Conservation (phyloP, 2,113 vertebrate species). For the Terrapene triunguis region DNA sequence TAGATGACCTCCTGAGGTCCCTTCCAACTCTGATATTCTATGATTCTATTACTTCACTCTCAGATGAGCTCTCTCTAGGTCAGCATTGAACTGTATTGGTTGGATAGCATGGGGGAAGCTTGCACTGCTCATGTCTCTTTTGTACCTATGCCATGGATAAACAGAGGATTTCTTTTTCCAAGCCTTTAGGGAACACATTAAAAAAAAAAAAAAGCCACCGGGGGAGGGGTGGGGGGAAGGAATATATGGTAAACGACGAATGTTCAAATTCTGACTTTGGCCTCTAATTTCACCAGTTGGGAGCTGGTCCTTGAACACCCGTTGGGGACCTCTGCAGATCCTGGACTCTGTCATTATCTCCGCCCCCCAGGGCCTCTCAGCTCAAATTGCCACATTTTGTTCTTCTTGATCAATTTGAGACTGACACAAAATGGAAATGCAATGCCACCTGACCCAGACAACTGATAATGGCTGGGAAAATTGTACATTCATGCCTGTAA, state of each 20-base stretch:
- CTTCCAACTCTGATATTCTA: no score
- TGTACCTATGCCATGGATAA: background rate
- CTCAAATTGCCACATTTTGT: background rate
- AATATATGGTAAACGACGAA: background rate
- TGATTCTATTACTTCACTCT: background rate
- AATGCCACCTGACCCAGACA: background rate
- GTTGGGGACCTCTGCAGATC: background rate
- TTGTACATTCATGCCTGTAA: background rate
- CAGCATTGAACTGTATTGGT: background rate
- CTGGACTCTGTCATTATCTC: background rate
- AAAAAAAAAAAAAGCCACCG: background rate
- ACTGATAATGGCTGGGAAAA: background rate
- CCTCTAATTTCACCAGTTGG: background rate
- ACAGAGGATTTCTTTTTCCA: background rate
- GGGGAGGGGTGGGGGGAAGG: background rate
- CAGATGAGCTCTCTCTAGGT: background rate
- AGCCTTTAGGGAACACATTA: rapidly evolving
- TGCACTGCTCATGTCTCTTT: background rate
- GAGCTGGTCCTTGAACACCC: background rate
- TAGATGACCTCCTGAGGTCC: no score
- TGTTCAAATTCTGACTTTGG: background rate
- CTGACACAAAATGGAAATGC: background rate
- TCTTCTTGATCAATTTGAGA: background rate
- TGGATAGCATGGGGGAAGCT: background rate
- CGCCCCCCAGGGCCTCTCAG: rapidly evolving